A percentile compares a stretch with the other conserved stretches of the same genome.
Evolutionary conservation across 2,888 invertebrate genomes (phyloP).

Genomic region (Sarcophaga rosellei): DNA sequence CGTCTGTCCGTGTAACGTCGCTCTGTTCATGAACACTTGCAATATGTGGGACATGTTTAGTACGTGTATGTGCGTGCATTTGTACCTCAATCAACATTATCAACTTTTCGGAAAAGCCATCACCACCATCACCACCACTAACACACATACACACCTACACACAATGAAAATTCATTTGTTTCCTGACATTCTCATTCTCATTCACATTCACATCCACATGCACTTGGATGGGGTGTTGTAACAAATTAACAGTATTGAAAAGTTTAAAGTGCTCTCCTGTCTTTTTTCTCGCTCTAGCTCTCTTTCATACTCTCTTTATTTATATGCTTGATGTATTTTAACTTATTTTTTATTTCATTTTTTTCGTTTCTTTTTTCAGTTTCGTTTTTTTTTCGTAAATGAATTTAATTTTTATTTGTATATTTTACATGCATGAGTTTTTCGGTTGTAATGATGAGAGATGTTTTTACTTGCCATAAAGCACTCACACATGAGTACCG

Average conservation of each 20-base stretch:
- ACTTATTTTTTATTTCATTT: conserved; percentile 39
- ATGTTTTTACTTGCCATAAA: conserved; percentile 38
- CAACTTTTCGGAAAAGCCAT: conserved; percentile 24
- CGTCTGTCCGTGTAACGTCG: conserved; percentile 3
- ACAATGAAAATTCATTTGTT: neutral
- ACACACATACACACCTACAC: conserved; percentile 21
- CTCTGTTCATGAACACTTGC: neutral
- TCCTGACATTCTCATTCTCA: neutral
- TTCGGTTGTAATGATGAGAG: conserved; percentile 46
- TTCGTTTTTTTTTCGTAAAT: conserved; percentile 35
- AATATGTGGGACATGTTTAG: neutral
- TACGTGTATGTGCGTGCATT: neutral
- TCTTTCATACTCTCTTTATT: conserved; percentile 24
- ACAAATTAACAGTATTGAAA: conserved; percentile 64
- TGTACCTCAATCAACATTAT: conserved; percentile 55
- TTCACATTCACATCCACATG: conserved; percentile 38
- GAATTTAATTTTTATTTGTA: neutral
- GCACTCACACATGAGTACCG: conserved; percentile 18
- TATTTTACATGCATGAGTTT: conserved; percentile 52
- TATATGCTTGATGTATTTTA: conserved; percentile 9
- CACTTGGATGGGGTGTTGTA: conserved; percentile 39
- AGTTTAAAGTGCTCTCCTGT: conserved; percentile 65
- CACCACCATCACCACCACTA: conserved; percentile 12
- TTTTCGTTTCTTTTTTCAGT: neutral
- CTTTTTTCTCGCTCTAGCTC: conserved; percentile 25